Percentiles rank a stretch among this genome's conserved stretches.
Evolutionary conservation across 2,113 vertebrate genomes (phyloP).

Genomic region (Rattus rattus): DNA sequence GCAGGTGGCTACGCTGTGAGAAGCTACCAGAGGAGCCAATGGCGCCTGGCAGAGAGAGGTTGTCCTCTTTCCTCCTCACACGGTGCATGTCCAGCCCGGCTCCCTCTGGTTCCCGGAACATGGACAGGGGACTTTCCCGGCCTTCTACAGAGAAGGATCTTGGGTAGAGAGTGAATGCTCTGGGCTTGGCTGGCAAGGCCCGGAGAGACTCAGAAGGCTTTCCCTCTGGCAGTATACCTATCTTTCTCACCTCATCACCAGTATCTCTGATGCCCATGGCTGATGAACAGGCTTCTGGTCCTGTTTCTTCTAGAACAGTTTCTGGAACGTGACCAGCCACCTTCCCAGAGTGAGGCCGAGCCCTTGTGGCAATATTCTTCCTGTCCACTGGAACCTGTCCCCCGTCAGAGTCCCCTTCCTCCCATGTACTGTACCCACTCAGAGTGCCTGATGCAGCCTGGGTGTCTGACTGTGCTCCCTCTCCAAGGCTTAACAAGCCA

Average conservation of each 20-base stretch:
- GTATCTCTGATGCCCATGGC: slow-evolving; percentile 80
- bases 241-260: slow-evolving; percentile 83
- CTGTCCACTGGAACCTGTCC: slow-evolving; percentile 89
- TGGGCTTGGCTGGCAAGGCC: slow-evolving; percentile 87
- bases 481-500: slow-evolving; percentile 57
- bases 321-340: slow-evolving; percentile 95
- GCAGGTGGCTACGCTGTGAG: slow-evolving; percentile 90
- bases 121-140: slow-evolving; percentile 87
- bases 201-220: slow-evolving; percentile 85
- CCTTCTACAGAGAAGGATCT: slow-evolving; percentile 94
- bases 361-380: slow-evolving; percentile 91
- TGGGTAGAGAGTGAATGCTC: slow-evolving; percentile 91
- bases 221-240: slow-evolving; percentile 83
- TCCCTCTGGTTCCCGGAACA: slow-evolving; percentile 87
- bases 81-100: slow-evolving; percentile 85
- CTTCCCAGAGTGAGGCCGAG: slow-evolving; percentile 95
- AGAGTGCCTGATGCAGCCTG: not conserved
- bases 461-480: not conserved
- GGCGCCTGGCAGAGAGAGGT: slow-evolving; percentile 91
- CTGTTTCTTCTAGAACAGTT: slow-evolving; percentile 96
- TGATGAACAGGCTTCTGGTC: slow-evolving; percentile 86
- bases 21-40: slow-evolving; percentile 93
- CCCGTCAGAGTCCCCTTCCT: slow-evolving; percentile 87
- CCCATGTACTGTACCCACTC: slow-evolving; percentile 76
- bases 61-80: slow-evolving; percentile 91